Evolutionary conservation across 1,140 invertebrate genomes (phyloP), one percentile per base, ranked within the genome.

Genomic region (Homarus americanus): DNA sequence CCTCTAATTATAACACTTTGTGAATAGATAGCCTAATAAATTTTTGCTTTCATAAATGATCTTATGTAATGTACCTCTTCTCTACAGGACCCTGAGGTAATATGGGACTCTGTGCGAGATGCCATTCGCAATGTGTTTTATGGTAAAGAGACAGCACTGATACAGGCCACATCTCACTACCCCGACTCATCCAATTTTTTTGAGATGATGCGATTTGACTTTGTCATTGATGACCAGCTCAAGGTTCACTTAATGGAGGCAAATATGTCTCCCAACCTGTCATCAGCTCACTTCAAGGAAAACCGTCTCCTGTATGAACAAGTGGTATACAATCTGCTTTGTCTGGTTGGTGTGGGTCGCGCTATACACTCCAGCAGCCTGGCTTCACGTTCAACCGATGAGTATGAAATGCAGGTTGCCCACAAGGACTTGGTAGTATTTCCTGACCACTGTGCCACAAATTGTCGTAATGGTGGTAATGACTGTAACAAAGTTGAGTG

Each of bases 181-280:
- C 94, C 94, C 91, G 95, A 95, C 2, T 95, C 95, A 44, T 94
- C 96, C 63, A 97, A 98, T 93, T 99, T 98, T 93, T 99, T 99
- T 94, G 98, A 99, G 95, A 95, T 99, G 94, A 97, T 99, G 94
- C 95, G 98, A 76, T 97, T 99, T 93, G 98, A 99, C 94, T 97
- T 99, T 94, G 96, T 98, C 0, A 95, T 99, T 9, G 98, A 99
- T 94, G 97, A 98, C 93, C 94, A 98, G 78, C 93, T 99, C 0
- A 97, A 97, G 76, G 97, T 99, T 2, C 97, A 96, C 93, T 94
- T 99, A 2, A 97, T 99, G 96, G 98, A 99, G 95, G 98, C 98
- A 0, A 99, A 99, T 94, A 99, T 99, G 98, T 99, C 98, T 41
- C 99, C 98, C 0, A 99, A 99, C 95, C 95, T 99, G 36, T 98